Evolutionary conservation across 2,113 vertebrate species (phyloP).

Genomic region (Talpa occidentalis): DNA sequence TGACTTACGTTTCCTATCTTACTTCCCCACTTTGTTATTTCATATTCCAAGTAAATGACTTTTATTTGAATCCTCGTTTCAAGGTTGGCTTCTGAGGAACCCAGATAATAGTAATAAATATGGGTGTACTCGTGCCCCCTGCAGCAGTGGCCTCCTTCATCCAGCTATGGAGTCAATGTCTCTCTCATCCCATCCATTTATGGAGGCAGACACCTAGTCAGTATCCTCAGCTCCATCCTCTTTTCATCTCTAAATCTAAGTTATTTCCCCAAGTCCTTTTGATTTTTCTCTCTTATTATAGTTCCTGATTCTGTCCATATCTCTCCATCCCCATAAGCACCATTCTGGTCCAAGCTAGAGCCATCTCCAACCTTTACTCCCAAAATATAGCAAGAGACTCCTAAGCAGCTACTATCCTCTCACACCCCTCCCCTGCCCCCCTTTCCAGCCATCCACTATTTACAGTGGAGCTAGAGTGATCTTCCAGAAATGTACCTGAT

Average conservation of each 20-base stretch:
- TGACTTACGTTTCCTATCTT: neutral
- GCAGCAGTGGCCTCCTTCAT: neutral
- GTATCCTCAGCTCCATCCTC: neutral
- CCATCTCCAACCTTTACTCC: neutral
- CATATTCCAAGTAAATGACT: neutral
- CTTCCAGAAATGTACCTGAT: neutral
- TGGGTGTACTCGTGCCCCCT: neutral
- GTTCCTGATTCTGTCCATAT: neutral
- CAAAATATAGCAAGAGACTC: too few relatives aligned
- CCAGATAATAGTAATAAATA: too few relatives aligned
- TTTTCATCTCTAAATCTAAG: neutral
- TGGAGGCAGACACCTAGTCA: neutral
- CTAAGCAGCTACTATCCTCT: too few relatives aligned
- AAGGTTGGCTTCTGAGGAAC: neutral
- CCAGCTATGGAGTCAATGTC: neutral
- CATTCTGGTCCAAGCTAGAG: neutral
- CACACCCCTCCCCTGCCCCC: neutral
- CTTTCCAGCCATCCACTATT: too few relatives aligned
- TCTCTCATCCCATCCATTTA: neutral
- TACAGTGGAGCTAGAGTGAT: neutral
- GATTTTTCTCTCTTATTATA: neutral
- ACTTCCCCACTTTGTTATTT: neutral
- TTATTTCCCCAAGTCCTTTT: neutral
- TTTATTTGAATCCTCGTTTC: neutral
- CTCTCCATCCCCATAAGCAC: neutral